Evolutionary conservation across 2,113 vertebrate genomes (phyloP).

Genomic region (Gila orcuttii): DNA sequence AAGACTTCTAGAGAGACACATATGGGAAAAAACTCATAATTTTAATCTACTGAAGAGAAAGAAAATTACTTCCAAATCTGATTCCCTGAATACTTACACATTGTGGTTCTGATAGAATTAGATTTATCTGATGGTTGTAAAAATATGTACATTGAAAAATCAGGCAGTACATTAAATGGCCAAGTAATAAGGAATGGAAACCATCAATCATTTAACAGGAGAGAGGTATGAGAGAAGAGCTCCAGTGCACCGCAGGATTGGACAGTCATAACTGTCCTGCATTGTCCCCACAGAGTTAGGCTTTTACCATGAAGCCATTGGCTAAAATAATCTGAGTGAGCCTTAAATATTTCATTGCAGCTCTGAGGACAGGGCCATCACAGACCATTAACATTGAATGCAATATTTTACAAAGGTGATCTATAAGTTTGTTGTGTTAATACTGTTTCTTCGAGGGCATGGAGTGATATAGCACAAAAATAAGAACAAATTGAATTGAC

Average conservation of each 20-base stretch:
- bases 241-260: no score
- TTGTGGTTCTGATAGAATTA: background rate
- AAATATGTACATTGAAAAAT: slow-evolving; percentile 22
- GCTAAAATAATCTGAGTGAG: slow-evolving; percentile 68
- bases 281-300: slow-evolving; percentile 47
- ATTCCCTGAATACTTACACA: background rate
- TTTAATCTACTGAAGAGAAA: background rate
- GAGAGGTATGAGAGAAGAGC: background rate
- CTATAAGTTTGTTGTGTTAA: slow-evolving; percentile 16
- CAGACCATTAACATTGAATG: slow-evolving; percentile 2
- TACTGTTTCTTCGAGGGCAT: background rate
- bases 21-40: background rate
- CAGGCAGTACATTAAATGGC: background rate
- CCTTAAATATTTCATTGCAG: slow-evolving; percentile 83
- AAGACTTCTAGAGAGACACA: background rate
- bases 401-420: slow-evolving; percentile 10
- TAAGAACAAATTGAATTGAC: background rate
- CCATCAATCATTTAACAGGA: background rate
- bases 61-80: background rate
- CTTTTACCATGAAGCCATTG: slow-evolving; percentile 54
- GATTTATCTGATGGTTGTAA: slow-evolving; percentile 39
- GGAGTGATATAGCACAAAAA: background rate
- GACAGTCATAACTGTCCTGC: slow-evolving; percentile 46
- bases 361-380: slow-evolving; percentile 20
- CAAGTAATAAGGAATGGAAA: background rate